These are phyloP conservation scores for Oplegnathus fasciatus DNA, from an alignment of 2,113 vertebrate species.

Conservation along the genomic window DNA sequence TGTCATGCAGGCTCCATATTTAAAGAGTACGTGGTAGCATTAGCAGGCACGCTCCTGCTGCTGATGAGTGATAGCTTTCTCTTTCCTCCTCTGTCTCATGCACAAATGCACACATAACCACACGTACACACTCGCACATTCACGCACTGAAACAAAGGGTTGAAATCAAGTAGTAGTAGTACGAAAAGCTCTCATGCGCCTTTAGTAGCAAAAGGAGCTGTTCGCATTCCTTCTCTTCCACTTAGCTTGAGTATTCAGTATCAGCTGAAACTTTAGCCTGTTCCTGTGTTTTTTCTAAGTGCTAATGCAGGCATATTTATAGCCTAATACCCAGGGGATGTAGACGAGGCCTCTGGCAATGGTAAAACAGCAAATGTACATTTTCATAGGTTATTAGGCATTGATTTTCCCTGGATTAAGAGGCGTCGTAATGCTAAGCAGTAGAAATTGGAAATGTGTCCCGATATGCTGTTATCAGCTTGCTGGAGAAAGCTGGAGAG, in stretches of 20 bases:
- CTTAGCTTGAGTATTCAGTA: conserved; percentile 3
- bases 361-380: conserved; percentile 71
- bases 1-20: background rate
- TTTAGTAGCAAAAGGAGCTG: background rate
- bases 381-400: conserved; percentile 76
- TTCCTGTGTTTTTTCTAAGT: conserved; percentile 33
- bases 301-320: conserved; percentile 71
- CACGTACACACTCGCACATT: background rate
- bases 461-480: conserved; percentile 51
- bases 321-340: conserved; percentile 37
- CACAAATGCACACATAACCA: conserved; percentile 28
- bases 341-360: conserved; percentile 37
- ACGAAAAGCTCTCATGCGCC: conserved; percentile 7
- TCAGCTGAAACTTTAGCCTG: conserved; percentile 49
- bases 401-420: conserved; percentile 75
- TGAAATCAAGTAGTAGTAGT: conserved; percentile 1
- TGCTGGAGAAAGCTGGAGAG: conserved; percentile 21
- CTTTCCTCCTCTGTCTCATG: background rate
- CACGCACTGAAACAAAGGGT: background rate
- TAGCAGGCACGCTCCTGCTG: background rate
- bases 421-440: conserved; percentile 66
- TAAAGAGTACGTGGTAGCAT: background rate
- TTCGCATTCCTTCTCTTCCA: conserved; percentile 12
- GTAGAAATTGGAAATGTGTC: conserved; percentile 72
- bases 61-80: background rate